These are phyloP conservation scores for Zoanthus gigantus DNA, from an alignment of 92 coral and sea anemone genomes.

Conservation along the genomic window DNA sequence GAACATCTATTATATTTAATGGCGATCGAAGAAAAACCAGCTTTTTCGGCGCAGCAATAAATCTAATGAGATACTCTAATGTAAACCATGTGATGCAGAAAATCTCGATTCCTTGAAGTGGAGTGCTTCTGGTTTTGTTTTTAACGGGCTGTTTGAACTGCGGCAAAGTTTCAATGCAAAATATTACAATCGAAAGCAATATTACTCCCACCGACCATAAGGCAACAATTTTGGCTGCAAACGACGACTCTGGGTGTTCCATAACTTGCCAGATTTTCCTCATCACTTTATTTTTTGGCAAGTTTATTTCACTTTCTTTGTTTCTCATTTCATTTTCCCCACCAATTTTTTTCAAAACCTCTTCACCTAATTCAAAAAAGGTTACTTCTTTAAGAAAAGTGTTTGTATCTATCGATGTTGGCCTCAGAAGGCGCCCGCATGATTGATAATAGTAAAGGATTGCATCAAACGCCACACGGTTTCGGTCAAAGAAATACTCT, in stretches of 20 bases:
- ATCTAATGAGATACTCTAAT: slow-evolving; percentile 77
- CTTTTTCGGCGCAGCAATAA: slow-evolving; percentile 79
- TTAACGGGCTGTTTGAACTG: slow-evolving; percentile 73
- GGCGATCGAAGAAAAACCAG: slow-evolving; percentile 74
- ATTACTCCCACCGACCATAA: slow-evolving; percentile 85
- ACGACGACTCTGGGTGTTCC: slow-evolving; percentile 79
- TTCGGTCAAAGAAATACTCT: slow-evolving; percentile 93
- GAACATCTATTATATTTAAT: slow-evolving; percentile 80
- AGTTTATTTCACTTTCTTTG: slow-evolving; percentile 45
- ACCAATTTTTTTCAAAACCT: slow-evolving; percentile 69
- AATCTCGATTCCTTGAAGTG: slow-evolving; percentile 78
- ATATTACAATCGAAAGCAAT: slow-evolving; percentile 85
- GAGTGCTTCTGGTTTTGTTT: slow-evolving; percentile 54
- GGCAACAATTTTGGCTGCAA: slow-evolving; percentile 77
- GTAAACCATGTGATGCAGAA: slow-evolving; percentile 93
- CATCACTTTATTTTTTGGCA: slow-evolving; percentile 70
- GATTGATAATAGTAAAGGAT: slow-evolving; percentile 96
- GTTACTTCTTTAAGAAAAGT: slow-evolving; percentile 86
- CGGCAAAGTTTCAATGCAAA: slow-evolving; percentile 90
- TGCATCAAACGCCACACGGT: slow-evolving; percentile 93
- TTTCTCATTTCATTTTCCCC: slow-evolving; percentile 49
- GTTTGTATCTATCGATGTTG: slow-evolving; percentile 80
- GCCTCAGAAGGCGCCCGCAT: slow-evolving; percentile 88
- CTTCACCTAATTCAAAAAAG: slow-evolving; percentile 87
- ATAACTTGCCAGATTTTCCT: slow-evolving; percentile 78